Evolutionary conservation across 1,140 invertebrate species (phyloP).

Genomic region (Lordiphosa stackelbergi): DNA sequence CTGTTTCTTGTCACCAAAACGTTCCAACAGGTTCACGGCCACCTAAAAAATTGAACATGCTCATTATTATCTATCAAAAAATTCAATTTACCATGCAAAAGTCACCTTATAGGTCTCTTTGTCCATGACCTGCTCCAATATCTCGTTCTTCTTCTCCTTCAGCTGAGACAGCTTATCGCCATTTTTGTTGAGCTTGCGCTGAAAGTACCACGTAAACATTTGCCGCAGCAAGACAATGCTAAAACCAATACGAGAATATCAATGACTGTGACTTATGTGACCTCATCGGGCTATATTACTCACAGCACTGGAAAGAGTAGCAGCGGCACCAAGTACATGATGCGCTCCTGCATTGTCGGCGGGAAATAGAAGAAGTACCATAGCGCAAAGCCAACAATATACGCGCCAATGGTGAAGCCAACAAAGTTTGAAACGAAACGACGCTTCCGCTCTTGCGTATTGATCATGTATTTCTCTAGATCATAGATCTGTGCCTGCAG

Average conservation of each 20-base stretch:
- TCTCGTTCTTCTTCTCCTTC: conserved; percentile 89
- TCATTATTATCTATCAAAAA: too few relatives aligned
- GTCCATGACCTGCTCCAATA: conserved; percentile 97
- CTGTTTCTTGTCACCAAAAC: conserved; percentile 66
- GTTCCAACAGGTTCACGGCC: conserved; percentile 67
- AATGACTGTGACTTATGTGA: conserved; percentile 19
- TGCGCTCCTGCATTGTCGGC: conserved; percentile 82
- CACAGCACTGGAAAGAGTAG: conserved; percentile 88
- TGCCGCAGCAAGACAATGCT: conserved; percentile 89
- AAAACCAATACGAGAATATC: conserved; percentile 8
- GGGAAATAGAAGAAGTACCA: conserved; percentile 90
- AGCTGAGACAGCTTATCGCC: conserved; percentile 86
- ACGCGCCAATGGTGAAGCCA: conserved; percentile 88
- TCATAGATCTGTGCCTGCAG: conserved; percentile 89
- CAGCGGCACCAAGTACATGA: conserved; percentile 86
- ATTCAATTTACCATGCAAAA: not conserved
- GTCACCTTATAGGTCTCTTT: conserved; percentile 96
- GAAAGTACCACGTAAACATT: conserved; percentile 91
- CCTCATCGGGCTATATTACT: conserved; percentile 77
- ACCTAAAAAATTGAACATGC: conserved; percentile 25
- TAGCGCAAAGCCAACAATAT: conserved; percentile 84
- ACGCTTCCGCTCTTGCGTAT: conserved; percentile 88
- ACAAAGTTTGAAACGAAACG: conserved; percentile 88
- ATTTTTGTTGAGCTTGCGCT: conserved; percentile 88
- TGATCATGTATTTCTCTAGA: conserved; percentile 87